These are phyloP conservation scores for Formica selysi DNA, from an alignment of 1,140 invertebrate species.

Conservation along the genomic window DNA sequence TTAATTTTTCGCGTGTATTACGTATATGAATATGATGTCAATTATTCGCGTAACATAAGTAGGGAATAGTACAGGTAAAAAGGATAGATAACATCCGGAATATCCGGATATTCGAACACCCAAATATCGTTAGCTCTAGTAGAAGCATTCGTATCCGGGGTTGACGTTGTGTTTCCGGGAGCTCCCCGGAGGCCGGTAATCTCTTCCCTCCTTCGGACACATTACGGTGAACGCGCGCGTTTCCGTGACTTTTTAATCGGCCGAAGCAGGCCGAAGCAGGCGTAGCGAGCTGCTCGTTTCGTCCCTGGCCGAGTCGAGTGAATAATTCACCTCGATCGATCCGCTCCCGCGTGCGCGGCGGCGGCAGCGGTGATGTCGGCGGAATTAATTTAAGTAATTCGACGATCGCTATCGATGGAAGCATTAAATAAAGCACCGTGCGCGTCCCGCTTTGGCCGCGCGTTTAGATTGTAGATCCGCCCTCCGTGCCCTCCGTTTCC, in stretches of 20 bases:
- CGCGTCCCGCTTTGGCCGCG: conserved; percentile 59
- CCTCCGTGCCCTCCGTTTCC: not conserved
- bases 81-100: too few species aligned
- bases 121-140: too few species aligned
- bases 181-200: conserved; percentile 65
- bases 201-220: conserved; percentile 64
- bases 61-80: too few species aligned
- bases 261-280: not conserved
- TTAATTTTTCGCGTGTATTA: too few species aligned
- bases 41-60: too few species aligned
- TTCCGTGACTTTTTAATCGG: conserved; percentile 61
- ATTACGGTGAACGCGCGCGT: conserved; percentile 64
- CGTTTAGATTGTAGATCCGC: conserved; percentile 78
- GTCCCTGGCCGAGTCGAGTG: conserved; percentile 44
- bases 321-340: conserved; percentile 73
- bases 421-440: conserved; percentile 81
- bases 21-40: too few species aligned
- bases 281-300: conserved; percentile 35
- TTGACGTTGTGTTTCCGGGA: conserved; percentile 77
- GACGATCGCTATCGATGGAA: conserved; percentile 77
- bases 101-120: too few species aligned
- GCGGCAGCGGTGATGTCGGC: conserved; percentile 40
- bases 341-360: conserved; percentile 28
- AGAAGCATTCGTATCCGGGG: not conserved
- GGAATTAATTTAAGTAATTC: conserved; percentile 78